Conservation (phyloP, 2,888 invertebrate genomes). For the Caenorhabditis zanzibari region DNA sequence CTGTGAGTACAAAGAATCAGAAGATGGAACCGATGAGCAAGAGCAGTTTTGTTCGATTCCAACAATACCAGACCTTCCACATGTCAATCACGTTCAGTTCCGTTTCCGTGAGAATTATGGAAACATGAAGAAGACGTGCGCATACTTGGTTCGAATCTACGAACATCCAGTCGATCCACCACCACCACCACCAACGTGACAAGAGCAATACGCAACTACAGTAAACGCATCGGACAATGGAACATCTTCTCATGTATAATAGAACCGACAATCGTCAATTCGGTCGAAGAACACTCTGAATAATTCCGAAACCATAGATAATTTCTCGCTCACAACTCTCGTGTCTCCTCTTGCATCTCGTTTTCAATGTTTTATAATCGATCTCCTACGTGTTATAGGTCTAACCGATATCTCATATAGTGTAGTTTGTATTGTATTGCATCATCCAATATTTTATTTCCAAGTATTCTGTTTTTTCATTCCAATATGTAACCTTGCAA, state of each 20-base stretch:
- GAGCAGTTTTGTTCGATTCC: slow-evolving; percentile 51
- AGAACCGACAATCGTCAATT: not conserved
- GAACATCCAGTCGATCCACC: slow-evolving; percentile 38
- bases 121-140: slow-evolving; percentile 61
- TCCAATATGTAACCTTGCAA: slow-evolving; percentile 3
- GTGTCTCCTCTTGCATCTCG: slow-evolving; percentile 21
- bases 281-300: not conserved
- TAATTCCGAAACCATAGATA: too few species aligned
- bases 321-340: not conserved
- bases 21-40: slow-evolving; percentile 38
- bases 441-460: not conserved
- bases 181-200: not conserved
- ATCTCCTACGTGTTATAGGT: too few species aligned
- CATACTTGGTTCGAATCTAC: slow-evolving; percentile 62
- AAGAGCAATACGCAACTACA: not conserved
- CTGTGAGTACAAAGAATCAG: slow-evolving; percentile 36
- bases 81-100: slow-evolving; percentile 53
- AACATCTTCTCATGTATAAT: not conserved
- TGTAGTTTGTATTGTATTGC: slow-evolving; percentile 15
- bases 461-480: slow-evolving; percentile 13
- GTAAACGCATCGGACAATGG: slow-evolving; percentile 6
- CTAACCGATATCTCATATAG: not conserved
- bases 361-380: slow-evolving; percentile 8
- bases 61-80: not conserved
- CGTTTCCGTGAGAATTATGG: slow-evolving; percentile 65